Percentiles rank a stretch among this genome's conserved stretches.
These are phyloP conservation scores for Branchinecta lynchi DNA, from an alignment of 1,140 invertebrate species.

Conservation along the genomic window DNA sequence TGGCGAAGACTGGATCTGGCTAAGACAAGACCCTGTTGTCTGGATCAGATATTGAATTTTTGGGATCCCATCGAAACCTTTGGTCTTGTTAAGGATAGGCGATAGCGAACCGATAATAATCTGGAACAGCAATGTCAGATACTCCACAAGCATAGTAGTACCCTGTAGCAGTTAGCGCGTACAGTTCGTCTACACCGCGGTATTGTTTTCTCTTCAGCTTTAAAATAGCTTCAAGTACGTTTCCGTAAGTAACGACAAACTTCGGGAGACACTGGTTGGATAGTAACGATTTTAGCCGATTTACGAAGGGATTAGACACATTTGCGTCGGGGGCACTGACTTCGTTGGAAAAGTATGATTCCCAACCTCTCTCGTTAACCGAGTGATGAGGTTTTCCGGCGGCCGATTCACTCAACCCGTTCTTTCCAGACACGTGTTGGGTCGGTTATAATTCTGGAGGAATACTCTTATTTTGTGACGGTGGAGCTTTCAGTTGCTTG, in stretches of 20 bases:
- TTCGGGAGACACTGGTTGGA: neutral
- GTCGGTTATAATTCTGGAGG: conserved; percentile 1
- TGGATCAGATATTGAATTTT: too few relatives aligned
- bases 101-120: conserved; percentile 5
- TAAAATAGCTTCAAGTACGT: conserved; percentile 2
- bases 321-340: neutral
- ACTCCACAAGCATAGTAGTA: conserved; percentile 2
- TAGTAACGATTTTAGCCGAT: neutral
- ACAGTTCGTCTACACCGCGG: conserved; percentile 8
- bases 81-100: conserved; percentile 4
- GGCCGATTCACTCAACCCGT: conserved; percentile 3
- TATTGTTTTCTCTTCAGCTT: neutral
- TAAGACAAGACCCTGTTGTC: too few relatives aligned
- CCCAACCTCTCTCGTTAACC: conserved; percentile 4
- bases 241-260: conserved; percentile 6
- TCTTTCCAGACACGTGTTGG: neutral
- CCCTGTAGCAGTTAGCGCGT: neutral
- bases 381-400: conserved; percentile 4
- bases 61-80: too few relatives aligned
- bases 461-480: neutral
- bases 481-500: conserved; percentile 8
- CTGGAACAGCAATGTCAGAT: conserved; percentile 9
- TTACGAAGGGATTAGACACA: conserved; percentile 9
- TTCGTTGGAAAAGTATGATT: conserved; percentile 9
- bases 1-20: too few relatives aligned